phyloP scores from a whole-genome alignment of 2,888 invertebrate genomes.

The Stenodema calcarata region DNA sequence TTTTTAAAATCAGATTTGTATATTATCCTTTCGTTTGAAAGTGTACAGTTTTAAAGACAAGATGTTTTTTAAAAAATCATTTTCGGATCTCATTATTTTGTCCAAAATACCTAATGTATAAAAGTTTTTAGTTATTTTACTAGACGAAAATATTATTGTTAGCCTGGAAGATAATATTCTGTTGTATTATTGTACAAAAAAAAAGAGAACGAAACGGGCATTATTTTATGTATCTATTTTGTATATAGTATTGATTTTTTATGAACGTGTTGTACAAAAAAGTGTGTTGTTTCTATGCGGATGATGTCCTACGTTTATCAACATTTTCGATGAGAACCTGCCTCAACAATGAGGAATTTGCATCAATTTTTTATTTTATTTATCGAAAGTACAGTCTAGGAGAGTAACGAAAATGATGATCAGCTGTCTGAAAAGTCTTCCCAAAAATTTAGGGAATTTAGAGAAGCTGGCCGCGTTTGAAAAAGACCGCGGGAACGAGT shows the following conservation, averaged over 20 bases:
- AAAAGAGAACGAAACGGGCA: background rate
- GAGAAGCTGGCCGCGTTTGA: too few species aligned
- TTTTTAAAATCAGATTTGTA: background rate
- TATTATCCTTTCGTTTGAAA: background rate
- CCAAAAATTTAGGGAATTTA: too few species aligned
- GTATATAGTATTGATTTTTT: background rate
- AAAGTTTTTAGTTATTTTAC: background rate
- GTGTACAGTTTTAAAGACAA: background rate
- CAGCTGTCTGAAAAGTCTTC: too few species aligned
- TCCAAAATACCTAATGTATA: background rate
- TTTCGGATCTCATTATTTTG: constrained; percentile 18
- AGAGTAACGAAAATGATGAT: too few species aligned
- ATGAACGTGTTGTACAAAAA: background rate
- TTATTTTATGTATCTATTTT: background rate
- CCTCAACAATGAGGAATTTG: background rate
- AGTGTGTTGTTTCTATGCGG: background rate
- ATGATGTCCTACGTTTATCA: background rate
- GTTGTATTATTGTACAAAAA: background rate
- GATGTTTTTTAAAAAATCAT: background rate
- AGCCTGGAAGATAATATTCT: background rate
- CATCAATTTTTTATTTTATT: too few species aligned
- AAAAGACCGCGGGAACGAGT: too few species aligned
- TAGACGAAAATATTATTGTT: background rate
- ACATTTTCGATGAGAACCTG: background rate
- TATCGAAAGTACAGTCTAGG: too few species aligned